A percentile compares a stretch with the other conserved stretches of the same genome.
These are phyloP conservation scores for Brassicogethes aeneus DNA, from an alignment of 2,888 invertebrate species.

Conservation along the genomic window DNA sequence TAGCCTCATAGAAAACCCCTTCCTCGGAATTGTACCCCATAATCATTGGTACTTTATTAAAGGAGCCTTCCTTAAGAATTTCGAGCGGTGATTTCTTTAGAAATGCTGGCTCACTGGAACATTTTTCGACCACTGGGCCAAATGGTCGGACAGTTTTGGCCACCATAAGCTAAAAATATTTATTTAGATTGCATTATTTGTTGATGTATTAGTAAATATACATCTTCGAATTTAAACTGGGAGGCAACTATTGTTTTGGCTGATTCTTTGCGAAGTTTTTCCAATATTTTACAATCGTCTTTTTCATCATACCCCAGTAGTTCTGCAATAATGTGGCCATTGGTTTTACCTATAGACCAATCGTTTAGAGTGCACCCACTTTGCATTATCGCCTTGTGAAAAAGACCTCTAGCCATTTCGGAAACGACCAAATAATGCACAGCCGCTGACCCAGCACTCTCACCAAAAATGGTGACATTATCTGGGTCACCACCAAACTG, in stretches of 20 bases:
- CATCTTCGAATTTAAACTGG: conserved; percentile 22
- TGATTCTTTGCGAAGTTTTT: conserved; percentile 22
- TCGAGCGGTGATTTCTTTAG: conserved; percentile 29
- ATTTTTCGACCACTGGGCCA: conserved; percentile 27
- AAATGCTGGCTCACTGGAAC: conserved; percentile 25
- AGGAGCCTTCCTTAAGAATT: conserved; percentile 29
- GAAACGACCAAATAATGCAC: conserved; percentile 44
- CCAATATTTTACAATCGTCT: conserved; percentile 27
- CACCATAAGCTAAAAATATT: conserved; percentile 19
- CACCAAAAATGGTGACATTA: conserved; percentile 47
- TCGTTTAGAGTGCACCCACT: conserved; percentile 28
- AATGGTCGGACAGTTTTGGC: conserved; percentile 20
- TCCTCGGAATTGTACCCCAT: conserved; percentile 35
- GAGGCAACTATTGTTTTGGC: conserved; percentile 21
- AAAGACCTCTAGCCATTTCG: conserved; percentile 38
- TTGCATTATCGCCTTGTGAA: conserved; percentile 32
- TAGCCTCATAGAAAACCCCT: conserved; percentile 32
- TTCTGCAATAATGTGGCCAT: conserved; percentile 22
- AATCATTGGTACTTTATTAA: conserved; percentile 35
- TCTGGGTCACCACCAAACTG: conserved; percentile 45
- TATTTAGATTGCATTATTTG: neutral
- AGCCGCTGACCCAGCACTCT: conserved; percentile 46
- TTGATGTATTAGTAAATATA: conserved; percentile 16
- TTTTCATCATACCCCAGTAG: conserved; percentile 24
- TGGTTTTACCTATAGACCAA: conserved; percentile 27